Conservation (phyloP, 2,888 invertebrate genomes). For the Pyralis farinalis region DNA sequence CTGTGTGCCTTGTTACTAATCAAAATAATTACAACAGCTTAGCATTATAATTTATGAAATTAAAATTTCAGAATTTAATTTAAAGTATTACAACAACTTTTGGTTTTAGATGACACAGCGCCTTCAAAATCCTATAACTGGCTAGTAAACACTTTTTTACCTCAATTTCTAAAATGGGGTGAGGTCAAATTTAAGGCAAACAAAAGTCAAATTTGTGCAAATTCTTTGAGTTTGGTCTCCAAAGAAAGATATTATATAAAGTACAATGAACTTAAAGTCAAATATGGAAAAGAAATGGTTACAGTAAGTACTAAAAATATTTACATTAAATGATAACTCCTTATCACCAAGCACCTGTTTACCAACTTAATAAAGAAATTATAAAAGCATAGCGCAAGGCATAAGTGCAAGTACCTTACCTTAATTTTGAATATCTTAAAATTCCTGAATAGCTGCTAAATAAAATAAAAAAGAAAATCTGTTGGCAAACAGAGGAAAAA, state of each 20-base stretch:
- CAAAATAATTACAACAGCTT: no score
- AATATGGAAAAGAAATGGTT: slow-evolving; percentile 88
- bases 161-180: slow-evolving; percentile 84
- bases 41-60: no score
- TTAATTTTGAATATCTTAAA: no score
- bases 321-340: no score
- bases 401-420: no score
- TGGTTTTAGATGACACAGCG: slow-evolving; percentile 38
- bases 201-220: slow-evolving; percentile 36
- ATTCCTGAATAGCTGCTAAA: no score
- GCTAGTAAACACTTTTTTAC: slow-evolving; percentile 79
- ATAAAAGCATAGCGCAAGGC: no score
- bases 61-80: slow-evolving; percentile 1
- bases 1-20: no score
- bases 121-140: slow-evolving; percentile 64
- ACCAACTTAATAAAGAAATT: no score
- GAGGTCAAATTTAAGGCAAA: slow-evolving; percentile 43
- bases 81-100: slow-evolving; percentile 7
- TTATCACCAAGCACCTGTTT: no score
- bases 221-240: slow-evolving; percentile 85
- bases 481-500: no score
- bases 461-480: no score
- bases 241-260: slow-evolving; percentile 85
- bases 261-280: slow-evolving; percentile 88
- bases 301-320: slow-evolving; percentile 65